A percentile compares a stretch with the other conserved stretches of the same genome.
Evolutionary conservation across 2,797 vertebrate genomes (phyloP).

Genomic region (Sebastes steindachneri): DNA sequence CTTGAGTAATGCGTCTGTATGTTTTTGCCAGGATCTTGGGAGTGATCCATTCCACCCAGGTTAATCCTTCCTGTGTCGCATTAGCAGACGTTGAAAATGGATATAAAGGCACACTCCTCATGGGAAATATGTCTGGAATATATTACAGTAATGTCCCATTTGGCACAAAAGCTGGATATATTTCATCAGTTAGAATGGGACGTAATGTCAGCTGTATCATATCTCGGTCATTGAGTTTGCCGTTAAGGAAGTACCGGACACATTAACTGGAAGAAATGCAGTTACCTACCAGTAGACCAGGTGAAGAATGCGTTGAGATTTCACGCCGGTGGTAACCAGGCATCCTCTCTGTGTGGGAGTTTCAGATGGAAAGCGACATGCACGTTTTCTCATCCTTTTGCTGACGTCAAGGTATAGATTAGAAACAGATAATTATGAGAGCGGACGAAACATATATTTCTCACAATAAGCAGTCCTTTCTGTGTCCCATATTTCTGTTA

Average conservation of each 20-base stretch:
- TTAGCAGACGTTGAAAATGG: slow-evolving; percentile 14
- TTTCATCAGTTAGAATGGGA: not conserved
- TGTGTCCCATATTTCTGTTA: slow-evolving; percentile 20
- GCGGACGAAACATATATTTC: not conserved
- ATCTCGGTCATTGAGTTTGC: not conserved
- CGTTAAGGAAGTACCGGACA: slow-evolving; percentile 26
- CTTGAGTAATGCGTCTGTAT: slow-evolving; percentile 47
- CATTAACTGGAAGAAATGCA: slow-evolving; percentile 21
- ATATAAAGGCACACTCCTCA: not conserved
- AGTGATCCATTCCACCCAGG: slow-evolving; percentile 37
- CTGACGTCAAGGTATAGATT: slow-evolving; percentile 29
- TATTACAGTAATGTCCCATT: not conserved
- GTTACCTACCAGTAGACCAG: slow-evolving; percentile 13
- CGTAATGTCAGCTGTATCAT: not conserved
- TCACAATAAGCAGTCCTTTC: not conserved
- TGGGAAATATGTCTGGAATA: slow-evolving; percentile 1
- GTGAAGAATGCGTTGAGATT: slow-evolving; percentile 51
- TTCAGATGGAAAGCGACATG: slow-evolving; percentile 45
- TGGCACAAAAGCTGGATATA: not conserved
- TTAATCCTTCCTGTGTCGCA: slow-evolving; percentile 40
- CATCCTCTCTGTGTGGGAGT: slow-evolving; percentile 43
- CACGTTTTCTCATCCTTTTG: not conserved
- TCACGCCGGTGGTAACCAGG: slow-evolving; percentile 42
- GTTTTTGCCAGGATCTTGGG: slow-evolving; percentile 30
- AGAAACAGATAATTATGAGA: not conserved